Conservation (phyloP, 2,888 invertebrate species). For the Acheta domesticus region DNA sequence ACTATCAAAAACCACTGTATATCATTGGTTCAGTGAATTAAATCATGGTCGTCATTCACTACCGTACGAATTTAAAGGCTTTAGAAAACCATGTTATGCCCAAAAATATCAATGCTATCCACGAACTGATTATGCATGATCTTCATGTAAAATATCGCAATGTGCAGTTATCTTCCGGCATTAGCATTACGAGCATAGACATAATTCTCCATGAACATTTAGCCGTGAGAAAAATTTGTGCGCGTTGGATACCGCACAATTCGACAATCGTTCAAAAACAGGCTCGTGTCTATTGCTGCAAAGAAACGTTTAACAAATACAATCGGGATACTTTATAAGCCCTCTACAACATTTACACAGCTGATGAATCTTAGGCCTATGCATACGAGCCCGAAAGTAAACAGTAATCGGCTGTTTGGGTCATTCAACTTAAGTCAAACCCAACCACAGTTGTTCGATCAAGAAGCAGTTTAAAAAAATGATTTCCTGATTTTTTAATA, state of each 20-base stretch:
- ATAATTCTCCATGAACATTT: neutral
- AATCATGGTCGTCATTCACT: conserved; percentile 30
- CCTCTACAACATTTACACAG: conserved; percentile 29
- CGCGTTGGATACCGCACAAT: neutral
- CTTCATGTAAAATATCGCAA: conserved; percentile 39
- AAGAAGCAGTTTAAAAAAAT: neutral
- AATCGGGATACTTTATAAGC: neutral
- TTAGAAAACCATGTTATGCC: conserved; percentile 38
- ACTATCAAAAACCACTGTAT: neutral
- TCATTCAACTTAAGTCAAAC: conserved; percentile 40
- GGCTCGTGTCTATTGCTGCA: conserved; percentile 28
- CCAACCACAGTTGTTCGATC: neutral
- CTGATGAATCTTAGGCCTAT: conserved; percentile 33
- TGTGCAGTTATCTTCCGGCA: neutral
- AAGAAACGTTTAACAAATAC: neutral
- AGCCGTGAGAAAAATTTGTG: neutral
- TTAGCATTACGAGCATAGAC: neutral
- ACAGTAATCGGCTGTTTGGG: conserved; percentile 32
- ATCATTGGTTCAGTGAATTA: neutral
- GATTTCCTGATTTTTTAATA: neutral
- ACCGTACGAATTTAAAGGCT: conserved; percentile 29
- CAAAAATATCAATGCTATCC: conserved; percentile 41
- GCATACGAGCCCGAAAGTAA: conserved; percentile 31
- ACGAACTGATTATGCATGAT: conserved; percentile 40
- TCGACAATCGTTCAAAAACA: conserved; percentile 28